These are phyloP conservation scores for Dicycla oo DNA, from an alignment of 2,888 invertebrate genomes.

Conservation along the genomic window DNA sequence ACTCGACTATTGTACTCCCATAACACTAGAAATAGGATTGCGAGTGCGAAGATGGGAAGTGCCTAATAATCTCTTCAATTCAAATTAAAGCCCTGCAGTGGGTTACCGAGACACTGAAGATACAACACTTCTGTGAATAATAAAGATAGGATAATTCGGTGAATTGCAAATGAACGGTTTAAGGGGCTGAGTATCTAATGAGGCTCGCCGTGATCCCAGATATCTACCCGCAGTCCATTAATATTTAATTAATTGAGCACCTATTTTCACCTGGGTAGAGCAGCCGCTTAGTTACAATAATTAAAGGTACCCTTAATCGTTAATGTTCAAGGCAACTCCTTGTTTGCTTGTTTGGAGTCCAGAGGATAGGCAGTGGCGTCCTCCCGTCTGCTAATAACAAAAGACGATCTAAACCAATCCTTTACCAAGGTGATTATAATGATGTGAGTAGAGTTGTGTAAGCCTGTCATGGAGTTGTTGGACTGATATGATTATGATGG, in stretches of 20 bases:
- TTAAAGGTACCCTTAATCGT: conserved; percentile 20
- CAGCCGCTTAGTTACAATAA: conserved; percentile 43
- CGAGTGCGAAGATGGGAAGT: conserved; percentile 2
- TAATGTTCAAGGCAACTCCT: conserved; percentile 16
- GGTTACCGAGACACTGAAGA: conserved; percentile 20
- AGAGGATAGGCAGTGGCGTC: not conserved
- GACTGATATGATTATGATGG: conserved; percentile 39
- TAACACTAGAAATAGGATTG: conserved; percentile 14
- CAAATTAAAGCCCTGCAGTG: conserved; percentile 13
- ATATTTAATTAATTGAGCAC: conserved; percentile 55
- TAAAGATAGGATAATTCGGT: conserved; percentile 51
- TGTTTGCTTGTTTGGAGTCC: not conserved
- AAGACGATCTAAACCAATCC: conserved; percentile 22
- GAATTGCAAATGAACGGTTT: conserved; percentile 52
- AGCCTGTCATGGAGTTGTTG: conserved; percentile 36
- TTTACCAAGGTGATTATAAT: conserved; percentile 24
- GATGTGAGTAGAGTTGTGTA: conserved; percentile 15
- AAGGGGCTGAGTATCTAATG: conserved; percentile 52
- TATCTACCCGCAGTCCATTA: conserved; percentile 33
- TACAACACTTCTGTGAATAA: conserved; percentile 48
- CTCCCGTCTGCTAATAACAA: conserved; percentile 3
- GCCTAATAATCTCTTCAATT: conserved; percentile 22
- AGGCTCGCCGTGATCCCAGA: conserved; percentile 37
- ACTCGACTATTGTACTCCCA: conserved; percentile 1
- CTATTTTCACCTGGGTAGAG: conserved; percentile 50